phyloP scores from a whole-genome alignment of 2,797 vertebrate species.

The Crocidura indochinensis region DNA sequence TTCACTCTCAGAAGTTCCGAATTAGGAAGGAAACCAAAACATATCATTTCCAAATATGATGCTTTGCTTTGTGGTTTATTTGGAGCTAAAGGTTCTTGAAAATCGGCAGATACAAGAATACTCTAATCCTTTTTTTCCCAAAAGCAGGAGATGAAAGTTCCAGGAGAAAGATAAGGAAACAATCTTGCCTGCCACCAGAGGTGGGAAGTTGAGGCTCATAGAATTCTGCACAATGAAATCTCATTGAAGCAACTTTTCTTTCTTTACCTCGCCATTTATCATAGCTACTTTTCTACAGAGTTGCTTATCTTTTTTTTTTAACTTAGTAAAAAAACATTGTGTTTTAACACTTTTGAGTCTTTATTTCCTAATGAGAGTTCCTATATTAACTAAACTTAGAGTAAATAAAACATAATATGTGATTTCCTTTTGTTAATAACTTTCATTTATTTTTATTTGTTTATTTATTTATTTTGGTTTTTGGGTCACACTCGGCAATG shows the following conservation, averaged over 20 bases:
- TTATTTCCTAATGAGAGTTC: background rate
- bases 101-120: background rate
- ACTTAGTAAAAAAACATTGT: background rate
- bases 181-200: background rate
- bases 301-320: background rate
- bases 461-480: too few relatives aligned
- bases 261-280: background rate
- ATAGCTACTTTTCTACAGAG: background rate
- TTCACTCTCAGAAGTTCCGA: background rate
- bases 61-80: constrained; percentile 3
- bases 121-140: background rate
- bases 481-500: too few relatives aligned
- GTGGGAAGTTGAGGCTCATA: background rate
- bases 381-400: background rate
- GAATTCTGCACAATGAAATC: constrained; percentile 22
- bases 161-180: constrained; percentile 33
- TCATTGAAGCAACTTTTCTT: constrained; percentile 40
- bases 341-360: constrained; percentile 4
- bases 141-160: constrained; percentile 6
- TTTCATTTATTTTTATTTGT: background rate
- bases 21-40: constrained; percentile 33
- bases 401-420: constrained; percentile 20
- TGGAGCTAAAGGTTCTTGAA: constrained; percentile 22
- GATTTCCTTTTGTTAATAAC: background rate
- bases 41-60: background rate